These are phyloP conservation scores for Cylloceria caligata DNA, from an alignment of 2,888 invertebrate species.

Conservation along the genomic window DNA sequence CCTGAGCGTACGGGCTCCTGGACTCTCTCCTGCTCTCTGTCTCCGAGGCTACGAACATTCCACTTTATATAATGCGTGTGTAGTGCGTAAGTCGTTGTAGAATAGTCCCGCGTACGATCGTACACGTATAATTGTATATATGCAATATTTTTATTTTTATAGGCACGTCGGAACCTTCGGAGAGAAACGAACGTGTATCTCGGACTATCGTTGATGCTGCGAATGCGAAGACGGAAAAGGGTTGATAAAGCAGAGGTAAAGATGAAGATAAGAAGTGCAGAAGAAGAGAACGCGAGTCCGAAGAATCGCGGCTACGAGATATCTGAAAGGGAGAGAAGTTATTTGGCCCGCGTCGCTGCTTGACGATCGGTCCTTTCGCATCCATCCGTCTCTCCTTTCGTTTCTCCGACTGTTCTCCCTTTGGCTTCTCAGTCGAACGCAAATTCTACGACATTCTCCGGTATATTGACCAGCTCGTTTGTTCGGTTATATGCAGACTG, in stretches of 20 bases:
- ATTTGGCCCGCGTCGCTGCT: conserved; percentile 74
- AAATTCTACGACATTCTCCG: conserved; percentile 63
- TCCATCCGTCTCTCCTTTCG: conserved; percentile 65
- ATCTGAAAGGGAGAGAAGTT: conserved; percentile 71
- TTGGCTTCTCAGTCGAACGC: conserved; percentile 55
- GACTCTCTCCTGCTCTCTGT: neutral
- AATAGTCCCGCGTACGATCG: conserved; percentile 73
- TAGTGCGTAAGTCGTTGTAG: neutral
- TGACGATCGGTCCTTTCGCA: conserved; percentile 73
- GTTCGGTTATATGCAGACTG: conserved; percentile 66
- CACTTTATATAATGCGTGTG: conserved; percentile 31
- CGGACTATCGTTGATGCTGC: conserved; percentile 27
- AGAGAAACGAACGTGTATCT: conserved; percentile 44
- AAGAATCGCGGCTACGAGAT: conserved; percentile 47
- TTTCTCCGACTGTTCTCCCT: conserved; percentile 47
- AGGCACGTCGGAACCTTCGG: conserved; percentile 57
- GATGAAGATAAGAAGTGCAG: conserved; percentile 32
- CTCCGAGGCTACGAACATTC: conserved; percentile 49
- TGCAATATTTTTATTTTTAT: conserved; percentile 77
- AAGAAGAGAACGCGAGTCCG: conserved; percentile 33
- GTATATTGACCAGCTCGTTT: conserved; percentile 67
- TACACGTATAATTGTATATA: conserved; percentile 79
- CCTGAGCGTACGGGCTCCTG: conserved; percentile 55
- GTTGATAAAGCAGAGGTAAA: neutral
- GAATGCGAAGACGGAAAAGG: conserved; percentile 42